Percentiles rank a stretch among this genome's conserved stretches.
Evolutionary conservation across 2,888 invertebrate species (phyloP).

Genomic region (Ochropacha duplaris): DNA sequence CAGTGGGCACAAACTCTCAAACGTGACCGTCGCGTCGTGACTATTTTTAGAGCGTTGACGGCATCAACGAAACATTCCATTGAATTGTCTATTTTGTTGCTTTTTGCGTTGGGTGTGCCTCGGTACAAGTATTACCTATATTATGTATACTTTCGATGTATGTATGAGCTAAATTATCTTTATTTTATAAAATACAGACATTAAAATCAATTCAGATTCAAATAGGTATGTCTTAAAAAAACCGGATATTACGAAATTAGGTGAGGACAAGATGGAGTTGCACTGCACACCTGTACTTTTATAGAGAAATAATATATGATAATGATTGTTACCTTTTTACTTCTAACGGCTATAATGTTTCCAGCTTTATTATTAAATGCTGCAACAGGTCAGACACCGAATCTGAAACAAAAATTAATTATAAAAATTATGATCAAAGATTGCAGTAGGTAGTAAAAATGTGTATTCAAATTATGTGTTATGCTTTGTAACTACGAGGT

Average conservation of each 20-base stretch:
- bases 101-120: constrained; percentile 36
- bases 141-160: no score
- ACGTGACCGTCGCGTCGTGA: constrained; percentile 44
- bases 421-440: background rate
- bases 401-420: constrained; percentile 46
- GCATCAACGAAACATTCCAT: constrained; percentile 64
- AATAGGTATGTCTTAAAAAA: background rate
- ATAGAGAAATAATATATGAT: background rate
- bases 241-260: background rate
- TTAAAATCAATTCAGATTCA: no score
- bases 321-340: constrained; percentile 28
- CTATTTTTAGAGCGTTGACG: constrained; percentile 72
- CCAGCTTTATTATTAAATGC: constrained; percentile 34
- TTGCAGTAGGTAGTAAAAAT: no score
- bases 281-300: background rate
- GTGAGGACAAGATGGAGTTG: background rate
- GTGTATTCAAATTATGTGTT: no score
- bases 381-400: constrained; percentile 16
- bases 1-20: constrained; percentile 55
- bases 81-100: constrained; percentile 52
- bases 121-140: constrained; percentile 10
- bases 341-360: constrained; percentile 37
- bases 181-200: no score
- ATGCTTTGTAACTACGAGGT: no score
- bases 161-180: no score